Evolutionary conservation across 2,797 vertebrate species (phyloP).

Genomic region (Champsocephalus gunnari): DNA sequence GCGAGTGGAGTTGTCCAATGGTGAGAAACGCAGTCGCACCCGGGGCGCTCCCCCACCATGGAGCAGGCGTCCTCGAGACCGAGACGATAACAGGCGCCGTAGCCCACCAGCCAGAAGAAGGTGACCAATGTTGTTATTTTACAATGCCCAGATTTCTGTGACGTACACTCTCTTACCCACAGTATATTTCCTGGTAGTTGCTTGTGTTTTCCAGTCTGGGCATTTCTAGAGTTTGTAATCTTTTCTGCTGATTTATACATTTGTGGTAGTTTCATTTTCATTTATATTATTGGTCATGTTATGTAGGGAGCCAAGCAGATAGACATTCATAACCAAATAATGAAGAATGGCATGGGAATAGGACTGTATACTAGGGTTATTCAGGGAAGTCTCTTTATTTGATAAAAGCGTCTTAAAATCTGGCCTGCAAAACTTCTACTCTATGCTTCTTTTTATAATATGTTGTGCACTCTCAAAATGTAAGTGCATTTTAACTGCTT

Average conservation of each 20-base stretch:
- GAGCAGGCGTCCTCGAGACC: slow-evolving; percentile 93
- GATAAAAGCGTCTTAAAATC: slow-evolving; percentile 46
- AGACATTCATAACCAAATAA: slow-evolving; percentile 34
- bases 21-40: slow-evolving; percentile 94
- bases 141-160: slow-evolving; percentile 26
- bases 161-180: slow-evolving; percentile 57
- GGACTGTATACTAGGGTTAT: slow-evolving; percentile 20
- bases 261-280: slow-evolving; percentile 76
- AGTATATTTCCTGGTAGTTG: slow-evolving; percentile 61
- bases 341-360: slow-evolving; percentile 34
- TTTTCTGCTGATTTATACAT: slow-evolving; percentile 49
- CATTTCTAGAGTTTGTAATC: slow-evolving; percentile 47
- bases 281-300: slow-evolving; percentile 75
- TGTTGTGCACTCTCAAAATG: slow-evolving; percentile 32
- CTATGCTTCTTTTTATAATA: slow-evolving; percentile 29
- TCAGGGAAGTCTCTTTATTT: slow-evolving; percentile 24
- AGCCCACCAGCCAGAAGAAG: slow-evolving; percentile 94
- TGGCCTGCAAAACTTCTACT: slow-evolving; percentile 29
- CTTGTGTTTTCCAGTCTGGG: slow-evolving; percentile 48
- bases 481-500: slow-evolving; percentile 23
- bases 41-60: slow-evolving; percentile 95
- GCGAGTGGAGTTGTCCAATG: slow-evolving; percentile 95
- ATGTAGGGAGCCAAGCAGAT: slow-evolving; percentile 26
- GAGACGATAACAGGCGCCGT: slow-evolving; percentile 94
- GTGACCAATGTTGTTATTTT: slow-evolving; percentile 78